Base-by-base conservation (phyloP, 2,888 invertebrate genomes). In the Phorcus lineatus region DNA sequence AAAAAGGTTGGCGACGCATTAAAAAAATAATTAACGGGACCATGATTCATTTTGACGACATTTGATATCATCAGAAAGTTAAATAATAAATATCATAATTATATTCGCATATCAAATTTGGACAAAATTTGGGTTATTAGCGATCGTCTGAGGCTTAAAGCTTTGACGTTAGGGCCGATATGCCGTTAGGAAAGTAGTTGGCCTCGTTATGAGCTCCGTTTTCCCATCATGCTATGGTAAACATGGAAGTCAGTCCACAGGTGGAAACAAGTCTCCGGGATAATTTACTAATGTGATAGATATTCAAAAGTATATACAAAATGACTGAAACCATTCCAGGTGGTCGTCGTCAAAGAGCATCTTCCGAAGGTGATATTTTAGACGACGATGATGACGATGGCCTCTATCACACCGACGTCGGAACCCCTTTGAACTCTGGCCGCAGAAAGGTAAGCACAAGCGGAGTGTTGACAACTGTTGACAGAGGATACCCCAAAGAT, bases 311-410 rank as follows among this genome's bases (percentile, higher is more conserved):
- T 74, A 70, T 78, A 7, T 74, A 47, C 47, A 40, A 62, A 74
- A 81, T 85, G 85, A 80, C 83, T 79, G 78, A 84, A 62, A 83
- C 83, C 75, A 88, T 87, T 62, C 88, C 88, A 74, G 88, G 86
- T 52, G 89, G 89, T 76, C 47, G 36, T 36, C 86, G 88, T 82
- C 88, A 87, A 76, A 83, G 88, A 77, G 85, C 90, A 77, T 85
- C 85, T 66, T 88, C 89, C 80, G 88, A 86, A 77, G 89, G 89
- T 28, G 88, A 90, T 83, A 81, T 88, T 66, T 82, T 88, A 40
- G 88, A 88, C 66, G 88, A 89, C 53, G 86, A 88, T 47, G 82
- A 88, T 53, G 82, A 84, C 19, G 84, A 85, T 31, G 80, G 78
- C 17, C 77, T 66, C 62, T 67, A 57, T 54, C 19, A 74, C 54